Conservation (phyloP, 2,113 vertebrate genomes). For the Mobula hypostoma region DNA sequence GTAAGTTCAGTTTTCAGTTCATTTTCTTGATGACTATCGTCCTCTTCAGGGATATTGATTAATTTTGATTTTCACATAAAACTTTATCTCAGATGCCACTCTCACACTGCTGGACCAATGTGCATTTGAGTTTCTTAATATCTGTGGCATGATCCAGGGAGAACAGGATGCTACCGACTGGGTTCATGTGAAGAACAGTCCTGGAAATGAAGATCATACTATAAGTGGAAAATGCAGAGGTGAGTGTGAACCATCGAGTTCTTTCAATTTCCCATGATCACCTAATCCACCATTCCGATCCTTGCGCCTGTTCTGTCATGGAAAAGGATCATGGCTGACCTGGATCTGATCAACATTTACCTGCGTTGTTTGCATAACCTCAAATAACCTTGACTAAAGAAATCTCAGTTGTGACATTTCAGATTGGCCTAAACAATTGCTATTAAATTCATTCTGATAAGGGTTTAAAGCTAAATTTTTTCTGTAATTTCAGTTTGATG, state of each 20-base stretch:
- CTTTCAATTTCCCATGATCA: not conserved
- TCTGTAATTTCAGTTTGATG: too few species aligned
- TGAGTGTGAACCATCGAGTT: conserved; percentile 45
- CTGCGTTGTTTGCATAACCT: too few species aligned
- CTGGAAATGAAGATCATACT: conserved; percentile 62
- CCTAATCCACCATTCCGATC: too few species aligned
- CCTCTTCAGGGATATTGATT: not conserved
- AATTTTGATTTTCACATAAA: not conserved
- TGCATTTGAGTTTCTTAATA: conserved; percentile 71
- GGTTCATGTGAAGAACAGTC: conserved; percentile 53
- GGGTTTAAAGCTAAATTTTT: too few species aligned
- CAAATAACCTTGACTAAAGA: too few species aligned
- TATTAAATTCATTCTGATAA: too few species aligned
- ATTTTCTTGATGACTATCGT: too few species aligned
- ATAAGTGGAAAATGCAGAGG: conserved; percentile 66
- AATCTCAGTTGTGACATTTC: too few species aligned
- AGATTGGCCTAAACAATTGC: too few species aligned
- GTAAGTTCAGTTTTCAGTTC: conserved; percentile 56
- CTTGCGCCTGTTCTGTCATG: too few species aligned
- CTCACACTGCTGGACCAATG: conserved; percentile 82
- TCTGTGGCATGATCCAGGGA: conserved; percentile 85
- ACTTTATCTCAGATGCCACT: conserved; percentile 56
- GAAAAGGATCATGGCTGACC: too few species aligned
- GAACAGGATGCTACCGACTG: conserved; percentile 65
- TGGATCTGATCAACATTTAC: too few species aligned